These are phyloP conservation scores for Pyrocoelia pectoralis DNA, from an alignment of 2,888 invertebrate genomes.

Conservation along the genomic window DNA sequence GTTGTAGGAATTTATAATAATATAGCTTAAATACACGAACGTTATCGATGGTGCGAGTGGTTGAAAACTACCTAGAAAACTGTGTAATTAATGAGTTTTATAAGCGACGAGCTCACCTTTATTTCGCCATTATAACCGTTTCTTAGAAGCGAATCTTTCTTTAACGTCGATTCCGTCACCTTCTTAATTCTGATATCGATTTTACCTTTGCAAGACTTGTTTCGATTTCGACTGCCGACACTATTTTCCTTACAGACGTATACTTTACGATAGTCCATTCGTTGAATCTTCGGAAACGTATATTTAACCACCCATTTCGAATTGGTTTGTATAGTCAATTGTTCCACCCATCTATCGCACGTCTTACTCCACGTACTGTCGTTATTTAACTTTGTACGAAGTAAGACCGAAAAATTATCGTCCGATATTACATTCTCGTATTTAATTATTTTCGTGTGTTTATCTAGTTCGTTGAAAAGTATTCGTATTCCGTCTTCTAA, in stretches of 20 bases:
- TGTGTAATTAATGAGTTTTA: background rate
- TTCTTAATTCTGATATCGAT: slow-evolving; percentile 35
- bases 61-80: slow-evolving; percentile 30
- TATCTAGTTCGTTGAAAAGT: slow-evolving; percentile 30
- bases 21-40: slow-evolving; percentile 34
- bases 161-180: slow-evolving; percentile 22
- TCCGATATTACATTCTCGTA: slow-evolving; percentile 27
- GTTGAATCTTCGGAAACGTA: slow-evolving; percentile 30
- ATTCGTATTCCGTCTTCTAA: slow-evolving; percentile 28
- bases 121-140: slow-evolving; percentile 35
- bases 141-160: slow-evolving; percentile 21
- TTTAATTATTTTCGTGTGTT: slow-evolving; percentile 26
- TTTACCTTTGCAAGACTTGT: slow-evolving; percentile 25
- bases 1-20: slow-evolving; percentile 69
- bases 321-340: slow-evolving; percentile 32
- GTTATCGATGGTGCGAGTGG: slow-evolving; percentile 31
- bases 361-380: slow-evolving; percentile 29
- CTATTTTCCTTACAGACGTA: slow-evolving; percentile 33
- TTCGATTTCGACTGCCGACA: slow-evolving; percentile 19
- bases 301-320: slow-evolving; percentile 33
- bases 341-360: slow-evolving; percentile 32
- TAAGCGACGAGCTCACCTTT: slow-evolving; percentile 14
- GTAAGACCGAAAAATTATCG: slow-evolving; percentile 28
- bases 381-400: slow-evolving; percentile 28
- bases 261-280: slow-evolving; percentile 34